These are phyloP conservation scores for Sebastes minor DNA, from an alignment of 2,797 vertebrate species.

Conservation along the genomic window DNA sequence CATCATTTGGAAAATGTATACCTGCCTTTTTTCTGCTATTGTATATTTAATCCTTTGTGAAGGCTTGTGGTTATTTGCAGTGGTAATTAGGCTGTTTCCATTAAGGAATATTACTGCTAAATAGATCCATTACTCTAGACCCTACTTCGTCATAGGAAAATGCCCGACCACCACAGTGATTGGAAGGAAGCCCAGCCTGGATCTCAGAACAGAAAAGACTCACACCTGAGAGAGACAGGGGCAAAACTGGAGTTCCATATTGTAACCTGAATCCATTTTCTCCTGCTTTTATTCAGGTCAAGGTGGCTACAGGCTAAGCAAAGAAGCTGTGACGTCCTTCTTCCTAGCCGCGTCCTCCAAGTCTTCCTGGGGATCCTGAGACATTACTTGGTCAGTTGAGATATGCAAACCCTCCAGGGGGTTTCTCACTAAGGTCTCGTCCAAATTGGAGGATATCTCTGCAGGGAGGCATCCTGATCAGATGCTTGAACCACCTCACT, in stretches of 20 bases:
- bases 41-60: slow-evolving; percentile 80
- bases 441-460: neutral
- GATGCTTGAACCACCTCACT: neutral
- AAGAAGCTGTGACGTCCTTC: neutral
- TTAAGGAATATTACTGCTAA: slow-evolving; percentile 81
- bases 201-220: slow-evolving; percentile 52
- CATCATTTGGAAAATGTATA: slow-evolving; percentile 79
- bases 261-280: slow-evolving; percentile 29
- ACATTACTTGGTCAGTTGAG: neutral
- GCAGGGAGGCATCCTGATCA: neutral
- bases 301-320: neutral
- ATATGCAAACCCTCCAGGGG: neutral
- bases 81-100: slow-evolving; percentile 82
- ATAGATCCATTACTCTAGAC: slow-evolving; percentile 75
- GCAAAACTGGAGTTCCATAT: slow-evolving; percentile 21
- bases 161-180: slow-evolving; percentile 55
- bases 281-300: neutral
- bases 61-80: slow-evolving; percentile 76
- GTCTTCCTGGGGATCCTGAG: neutral
- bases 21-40: slow-evolving; percentile 70
- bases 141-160: slow-evolving; percentile 71
- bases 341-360: neutral
- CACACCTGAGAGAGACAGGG: slow-evolving; percentile 66
- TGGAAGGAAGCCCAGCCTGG: slow-evolving; percentile 54
- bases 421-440: neutral